Evolutionary conservation across 2,797 vertebrate species (phyloP).

Genomic region (Semaprochilodus insignis): DNA sequence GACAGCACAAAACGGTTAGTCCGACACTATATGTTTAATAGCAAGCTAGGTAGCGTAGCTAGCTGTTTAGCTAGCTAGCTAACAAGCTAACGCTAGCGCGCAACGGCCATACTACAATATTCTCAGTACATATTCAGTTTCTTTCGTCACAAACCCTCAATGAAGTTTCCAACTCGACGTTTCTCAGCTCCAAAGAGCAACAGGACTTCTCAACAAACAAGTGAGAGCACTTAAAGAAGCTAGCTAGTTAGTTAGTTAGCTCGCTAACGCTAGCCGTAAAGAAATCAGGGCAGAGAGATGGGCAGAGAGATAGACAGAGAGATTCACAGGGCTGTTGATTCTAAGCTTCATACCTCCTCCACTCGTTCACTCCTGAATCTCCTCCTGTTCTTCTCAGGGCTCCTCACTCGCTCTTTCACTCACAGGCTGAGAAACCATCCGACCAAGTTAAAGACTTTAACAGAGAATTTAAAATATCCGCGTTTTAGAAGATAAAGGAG

Average conservation of each 20-base stretch:
- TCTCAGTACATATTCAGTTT: neutral
- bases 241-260: too few species aligned
- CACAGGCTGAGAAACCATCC: neutral
- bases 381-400: neutral
- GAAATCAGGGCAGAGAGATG: too few species aligned
- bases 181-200: neutral
- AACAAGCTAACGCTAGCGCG: neutral
- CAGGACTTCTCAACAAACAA: too few species aligned
- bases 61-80: neutral
- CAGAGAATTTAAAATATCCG: neutral
- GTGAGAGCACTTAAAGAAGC: too few species aligned
- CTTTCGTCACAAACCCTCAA: neutral
- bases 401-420: neutral
- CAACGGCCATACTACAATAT: neutral
- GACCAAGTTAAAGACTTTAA: neutral
- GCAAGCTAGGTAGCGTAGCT: neutral
- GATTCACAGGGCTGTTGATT: neutral
- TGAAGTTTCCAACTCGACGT: neutral
- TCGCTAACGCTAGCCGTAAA: too few species aligned
- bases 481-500: neutral
- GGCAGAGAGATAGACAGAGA: too few species aligned
- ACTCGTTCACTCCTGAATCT: neutral
- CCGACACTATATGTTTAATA: neutral
- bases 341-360: neutral
- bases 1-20: too few species aligned